phyloP scores from a whole-genome alignment of 2,797 vertebrate species.

The Peromyscus aztecus region DNA sequence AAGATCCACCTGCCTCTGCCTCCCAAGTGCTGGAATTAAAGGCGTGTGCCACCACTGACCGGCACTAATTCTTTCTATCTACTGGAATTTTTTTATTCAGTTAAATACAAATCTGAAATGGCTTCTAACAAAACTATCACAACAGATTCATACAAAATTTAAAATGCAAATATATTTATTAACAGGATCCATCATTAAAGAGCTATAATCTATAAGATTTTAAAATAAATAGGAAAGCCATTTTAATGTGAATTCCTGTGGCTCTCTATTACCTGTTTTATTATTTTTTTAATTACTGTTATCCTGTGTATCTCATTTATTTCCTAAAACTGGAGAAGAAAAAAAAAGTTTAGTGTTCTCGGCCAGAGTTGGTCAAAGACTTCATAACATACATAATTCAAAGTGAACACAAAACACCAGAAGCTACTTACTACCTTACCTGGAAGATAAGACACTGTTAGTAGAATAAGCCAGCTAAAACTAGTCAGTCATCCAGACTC shows the following conservation, averaged over 20 bases:
- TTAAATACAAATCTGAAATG: conserved; percentile 45
- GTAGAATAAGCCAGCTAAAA: not conserved
- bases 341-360: not conserved
- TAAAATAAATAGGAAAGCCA: too few species aligned
- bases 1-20: too few species aligned
- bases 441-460: not conserved
- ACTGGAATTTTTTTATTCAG: conserved; percentile 37
- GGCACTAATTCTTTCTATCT: not conserved
- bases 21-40: too few species aligned
- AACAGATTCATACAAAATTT: conserved; percentile 29
- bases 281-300: not conserved
- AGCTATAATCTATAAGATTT: not conserved
- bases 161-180: conserved; percentile 21
- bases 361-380: not conserved
- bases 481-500: not conserved
- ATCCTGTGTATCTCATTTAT: not conserved
- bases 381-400: conserved; percentile 10
- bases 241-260: too few species aligned
- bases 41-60: too few species aligned
- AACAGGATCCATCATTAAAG: not conserved
- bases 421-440: not conserved
- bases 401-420: not conserved
- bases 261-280: not conserved
- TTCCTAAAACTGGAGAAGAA: not conserved
- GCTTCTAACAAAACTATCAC: not conserved